These are phyloP conservation scores for Galeruca laticollis DNA, from an alignment of 2,888 invertebrate species.

Conservation along the genomic window DNA sequence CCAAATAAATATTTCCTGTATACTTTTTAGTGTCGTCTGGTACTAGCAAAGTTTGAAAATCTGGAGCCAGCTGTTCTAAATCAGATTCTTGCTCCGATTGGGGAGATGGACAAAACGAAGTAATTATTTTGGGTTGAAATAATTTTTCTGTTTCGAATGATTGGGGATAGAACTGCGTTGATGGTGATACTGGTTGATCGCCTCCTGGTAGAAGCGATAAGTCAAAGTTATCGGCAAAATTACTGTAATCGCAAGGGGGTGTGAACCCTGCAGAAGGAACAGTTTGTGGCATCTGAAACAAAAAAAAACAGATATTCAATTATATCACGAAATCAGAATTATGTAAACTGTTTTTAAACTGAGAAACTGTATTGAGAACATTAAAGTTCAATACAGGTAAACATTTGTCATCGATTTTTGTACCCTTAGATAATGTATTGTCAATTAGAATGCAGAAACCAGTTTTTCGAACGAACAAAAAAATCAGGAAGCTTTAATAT, in stretches of 20 bases:
- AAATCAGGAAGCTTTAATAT: too few relatives aligned
- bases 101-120: constrained; percentile 60
- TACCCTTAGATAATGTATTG: too few relatives aligned
- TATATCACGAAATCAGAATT: not conserved
- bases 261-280: constrained; percentile 83
- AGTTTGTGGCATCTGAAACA: constrained; percentile 84
- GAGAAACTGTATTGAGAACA: too few relatives aligned
- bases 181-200: constrained; percentile 71
- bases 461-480: too few relatives aligned
- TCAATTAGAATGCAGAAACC: too few relatives aligned
- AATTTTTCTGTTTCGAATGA: constrained; percentile 61
- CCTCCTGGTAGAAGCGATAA: constrained; percentile 78
- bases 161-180: constrained; percentile 61
- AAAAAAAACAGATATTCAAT: too few relatives aligned
- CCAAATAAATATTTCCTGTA: constrained; percentile 63
- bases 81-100: constrained; percentile 54
- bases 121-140: constrained; percentile 60
- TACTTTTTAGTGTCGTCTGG: constrained; percentile 55
- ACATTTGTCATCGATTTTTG: too few relatives aligned
- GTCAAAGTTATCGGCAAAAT: constrained; percentile 77
- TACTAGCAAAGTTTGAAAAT: constrained; percentile 63
- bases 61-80: constrained; percentile 59
- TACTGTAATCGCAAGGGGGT: constrained; percentile 77
- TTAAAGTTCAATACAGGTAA: too few relatives aligned
- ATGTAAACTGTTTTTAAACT: too few relatives aligned